phyloP scores from a whole-genome alignment of 2,888 invertebrate genomes.

The Lasioglossum morio region DNA sequence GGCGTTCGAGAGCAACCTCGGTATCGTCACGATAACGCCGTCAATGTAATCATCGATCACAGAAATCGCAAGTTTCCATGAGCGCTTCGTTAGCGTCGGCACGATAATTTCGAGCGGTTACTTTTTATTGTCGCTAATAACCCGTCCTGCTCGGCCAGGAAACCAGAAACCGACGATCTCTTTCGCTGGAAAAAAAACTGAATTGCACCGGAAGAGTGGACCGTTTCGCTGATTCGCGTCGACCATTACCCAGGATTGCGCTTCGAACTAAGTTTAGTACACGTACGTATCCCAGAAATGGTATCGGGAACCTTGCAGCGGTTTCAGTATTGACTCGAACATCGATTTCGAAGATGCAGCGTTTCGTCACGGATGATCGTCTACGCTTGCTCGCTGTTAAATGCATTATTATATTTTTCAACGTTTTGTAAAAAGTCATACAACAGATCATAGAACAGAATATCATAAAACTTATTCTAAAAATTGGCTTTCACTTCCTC shows the following conservation, averaged over 20 bases:
- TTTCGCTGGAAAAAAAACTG: neutral
- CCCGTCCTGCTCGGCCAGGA: neutral
- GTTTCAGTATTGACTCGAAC: neutral
- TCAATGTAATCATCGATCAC: conserved; percentile 57
- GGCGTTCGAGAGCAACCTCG: conserved; percentile 1
- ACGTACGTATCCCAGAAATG: neutral
- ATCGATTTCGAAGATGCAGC: neutral
- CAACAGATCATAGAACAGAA: too few species aligned
- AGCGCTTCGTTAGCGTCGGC: conserved; percentile 6
- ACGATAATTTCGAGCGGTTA: conserved; percentile 11
- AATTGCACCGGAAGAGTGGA: neutral
- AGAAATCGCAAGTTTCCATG: conserved; percentile 35
- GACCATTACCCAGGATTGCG: neutral
- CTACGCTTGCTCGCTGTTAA: neutral
- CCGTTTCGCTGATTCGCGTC: conserved; percentile 12
- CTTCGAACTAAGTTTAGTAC: neutral
- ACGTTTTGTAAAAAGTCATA: too few species aligned
- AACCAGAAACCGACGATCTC: neutral
- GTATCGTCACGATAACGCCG: conserved; percentile 50
- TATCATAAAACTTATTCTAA: too few species aligned
- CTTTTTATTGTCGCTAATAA: conserved; percentile 6
- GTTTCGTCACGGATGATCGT: neutral
- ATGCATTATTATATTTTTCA: neutral
- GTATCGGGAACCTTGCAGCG: neutral
- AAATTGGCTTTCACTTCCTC: too few species aligned